Conservation (phyloP, 2,113 vertebrate genomes). For the Taurulus bubalis region DNA sequence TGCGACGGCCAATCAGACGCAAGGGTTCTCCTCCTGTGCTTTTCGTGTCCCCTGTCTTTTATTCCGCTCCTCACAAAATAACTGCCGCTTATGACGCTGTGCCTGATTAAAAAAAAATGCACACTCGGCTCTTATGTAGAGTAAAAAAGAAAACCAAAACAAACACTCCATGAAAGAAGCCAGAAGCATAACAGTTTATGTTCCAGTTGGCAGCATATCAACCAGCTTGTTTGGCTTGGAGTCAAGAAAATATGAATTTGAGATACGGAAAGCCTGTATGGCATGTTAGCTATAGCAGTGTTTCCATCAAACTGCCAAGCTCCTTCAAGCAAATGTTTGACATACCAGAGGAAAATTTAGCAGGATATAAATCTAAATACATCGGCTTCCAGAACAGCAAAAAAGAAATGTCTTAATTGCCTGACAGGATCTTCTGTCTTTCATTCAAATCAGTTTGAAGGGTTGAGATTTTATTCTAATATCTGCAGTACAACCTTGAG, state of each 20-base stretch:
- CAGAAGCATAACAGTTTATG: conserved; percentile 21
- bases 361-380: background rate
- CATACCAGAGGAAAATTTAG: background rate
- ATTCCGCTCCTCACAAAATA: background rate
- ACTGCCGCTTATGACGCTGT: background rate
- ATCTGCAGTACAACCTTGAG: background rate
- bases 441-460: background rate
- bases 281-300: conserved; percentile 6
- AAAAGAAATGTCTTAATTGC: background rate
- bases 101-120: conserved; percentile 39
- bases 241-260: conserved; percentile 21
- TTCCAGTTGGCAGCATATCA: conserved; percentile 45
- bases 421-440: background rate
- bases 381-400: background rate
- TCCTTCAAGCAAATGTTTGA: conserved; percentile 20
- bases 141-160: background rate
- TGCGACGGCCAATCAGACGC: conserved; percentile 5
- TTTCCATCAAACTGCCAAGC: conserved; percentile 16
- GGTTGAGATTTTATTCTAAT: background rate
- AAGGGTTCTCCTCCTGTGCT: background rate
- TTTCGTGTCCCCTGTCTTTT: conserved; percentile 3
- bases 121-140: background rate
- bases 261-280: background rate
- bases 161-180: background rate
- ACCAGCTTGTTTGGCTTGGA: conserved; percentile 35